Base-by-base conservation (phyloP, 2,113 vertebrate genomes). In the Chloropsis cyanopogon region DNA sequence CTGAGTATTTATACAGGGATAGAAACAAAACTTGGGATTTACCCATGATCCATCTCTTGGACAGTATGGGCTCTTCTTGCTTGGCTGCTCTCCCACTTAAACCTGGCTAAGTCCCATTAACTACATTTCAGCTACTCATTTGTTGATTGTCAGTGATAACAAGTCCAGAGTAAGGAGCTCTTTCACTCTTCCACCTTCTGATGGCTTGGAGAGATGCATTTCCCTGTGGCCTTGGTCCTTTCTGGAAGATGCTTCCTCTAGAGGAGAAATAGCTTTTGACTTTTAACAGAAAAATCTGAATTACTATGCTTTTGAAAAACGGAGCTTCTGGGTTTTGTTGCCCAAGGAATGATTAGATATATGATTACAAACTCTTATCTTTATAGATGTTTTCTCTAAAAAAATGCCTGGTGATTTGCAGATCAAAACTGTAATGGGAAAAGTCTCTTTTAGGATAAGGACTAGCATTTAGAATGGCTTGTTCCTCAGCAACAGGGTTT, bases 21-120 rank as follows among this genome's bases (percentile, higher is more conserved):
- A 61, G 39, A 92, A 92, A 84, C 44, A 78, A 79, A 92, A 92
- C 65, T 68, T 25, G 20, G 49, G 65, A 81, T 92, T 97, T 91
- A 72, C n/a, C 35, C 23, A 25, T 89, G 83, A 53, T 54, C 64
- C 5, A 0, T 88, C 23, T 49, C 88, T 95, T 49, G 76, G 49
- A 46, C 23, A 54, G 52, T 16, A 1, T 12, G 76, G 54, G 25
- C 52, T 84, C 83, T 37, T 85, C 66, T 93, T 49, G 12, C 37
- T 76, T 87, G 72, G 69, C 92, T 75, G 71, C 59, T 52, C 42
- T 86, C 71, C 82, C 92, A 59, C 29, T 83, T 88, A 95, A 94
- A 80, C 50, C 85, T 59, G 24, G 13, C 42, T 61, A 90, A 92
- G 76, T 54, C 86, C 82, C 35, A 77, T 92, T 86, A 96, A 93